Evolutionary conservation across 2,888 invertebrate species (phyloP).

Genomic region (Charanyca ferruginea): DNA sequence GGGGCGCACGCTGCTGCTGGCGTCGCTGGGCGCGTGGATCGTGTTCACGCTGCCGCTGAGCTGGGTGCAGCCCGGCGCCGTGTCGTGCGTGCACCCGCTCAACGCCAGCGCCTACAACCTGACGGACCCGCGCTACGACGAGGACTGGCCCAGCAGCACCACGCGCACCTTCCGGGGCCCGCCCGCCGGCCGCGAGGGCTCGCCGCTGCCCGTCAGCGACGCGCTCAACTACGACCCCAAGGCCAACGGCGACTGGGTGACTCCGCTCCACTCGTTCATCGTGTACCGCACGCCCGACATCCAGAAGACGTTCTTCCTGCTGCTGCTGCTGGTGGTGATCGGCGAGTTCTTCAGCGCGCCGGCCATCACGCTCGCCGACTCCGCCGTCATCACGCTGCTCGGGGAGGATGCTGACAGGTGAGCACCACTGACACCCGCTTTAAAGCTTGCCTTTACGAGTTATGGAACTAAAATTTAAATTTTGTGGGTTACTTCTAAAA

Average conservation of each 20-base stretch:
- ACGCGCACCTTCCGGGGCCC: constrained; percentile 78
- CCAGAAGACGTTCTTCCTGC: constrained; percentile 98
- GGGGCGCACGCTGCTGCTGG: constrained; percentile 96
- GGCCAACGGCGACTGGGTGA: constrained; percentile 94
- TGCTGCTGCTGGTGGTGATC: constrained; percentile 97
- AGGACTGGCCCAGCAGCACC: constrained; percentile 72
- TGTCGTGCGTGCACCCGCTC: constrained; percentile 94
- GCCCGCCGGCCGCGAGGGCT: constrained; percentile 80
- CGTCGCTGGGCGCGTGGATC: constrained; percentile 98
- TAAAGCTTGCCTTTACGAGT: too few relatives aligned
- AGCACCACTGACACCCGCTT: background rate
- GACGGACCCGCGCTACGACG: constrained; percentile 91
- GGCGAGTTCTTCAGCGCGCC: constrained; percentile 99
- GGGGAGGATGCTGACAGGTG: constrained; percentile 96
- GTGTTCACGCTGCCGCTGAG: constrained; percentile 98
- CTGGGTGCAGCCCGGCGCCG: constrained; percentile 98
- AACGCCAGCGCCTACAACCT: constrained; percentile 92
- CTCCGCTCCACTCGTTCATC: constrained; percentile 97
- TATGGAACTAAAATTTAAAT: too few relatives aligned
- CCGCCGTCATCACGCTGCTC: constrained; percentile 96
- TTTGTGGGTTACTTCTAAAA: too few relatives aligned
- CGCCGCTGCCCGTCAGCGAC: constrained; percentile 94
- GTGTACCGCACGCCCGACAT: constrained; percentile 97
- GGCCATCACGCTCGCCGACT: constrained; percentile 98
- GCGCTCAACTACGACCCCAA: constrained; percentile 94